Evolutionary conservation across 1,140 invertebrate species (phyloP), one percentile per base, ranked within the genome.

Genomic region (Chelonus insularis): DNA sequence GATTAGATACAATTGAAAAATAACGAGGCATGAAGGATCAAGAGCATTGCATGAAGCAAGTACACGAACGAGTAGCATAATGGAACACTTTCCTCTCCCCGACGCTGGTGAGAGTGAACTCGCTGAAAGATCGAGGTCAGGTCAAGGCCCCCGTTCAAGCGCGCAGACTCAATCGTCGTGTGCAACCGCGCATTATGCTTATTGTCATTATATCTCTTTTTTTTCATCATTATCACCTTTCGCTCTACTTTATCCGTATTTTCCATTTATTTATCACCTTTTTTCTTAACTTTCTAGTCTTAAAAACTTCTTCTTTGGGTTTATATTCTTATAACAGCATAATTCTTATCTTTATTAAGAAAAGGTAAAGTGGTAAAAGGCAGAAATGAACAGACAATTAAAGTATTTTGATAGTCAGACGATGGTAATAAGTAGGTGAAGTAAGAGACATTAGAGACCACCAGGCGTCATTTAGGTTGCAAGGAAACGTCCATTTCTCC

Each of bases 21-120:
- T 21, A 39, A 34, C n/a, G 21, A 25, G 20, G 20, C n/a, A 55
- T 14, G 18, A 41, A 45, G 47, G 11, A 11, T 21, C n/a, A 39
- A 43, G 41, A 11, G 12, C 20, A 56, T 16, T 14, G 39, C 18
- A 9, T 56, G 37, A 16, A 43, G 63, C n/a, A 45, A 45, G 45
- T 57, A 47, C 51, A 45, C 57, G 41, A 56, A 21, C 25, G 29
- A 45, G 47, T 57, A 59, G 65, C 34, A 66, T 77, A 76, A 74
- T 74, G 76, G 79, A 81, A 79, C 80, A 82, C 80, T 82, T 82
- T 82, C 79, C 71, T 80, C 79, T 73, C 68, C 68, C 62, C 72
- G 73, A 73, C 72, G 73, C 64, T 73, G 80, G 80, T 71, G 80
- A 80, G 79, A 82, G 80, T 82, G 80, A 82, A 81, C 80, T 80